phyloP scores from a whole-genome alignment of 2,888 invertebrate species.

The Clistopyga incitator region DNA sequence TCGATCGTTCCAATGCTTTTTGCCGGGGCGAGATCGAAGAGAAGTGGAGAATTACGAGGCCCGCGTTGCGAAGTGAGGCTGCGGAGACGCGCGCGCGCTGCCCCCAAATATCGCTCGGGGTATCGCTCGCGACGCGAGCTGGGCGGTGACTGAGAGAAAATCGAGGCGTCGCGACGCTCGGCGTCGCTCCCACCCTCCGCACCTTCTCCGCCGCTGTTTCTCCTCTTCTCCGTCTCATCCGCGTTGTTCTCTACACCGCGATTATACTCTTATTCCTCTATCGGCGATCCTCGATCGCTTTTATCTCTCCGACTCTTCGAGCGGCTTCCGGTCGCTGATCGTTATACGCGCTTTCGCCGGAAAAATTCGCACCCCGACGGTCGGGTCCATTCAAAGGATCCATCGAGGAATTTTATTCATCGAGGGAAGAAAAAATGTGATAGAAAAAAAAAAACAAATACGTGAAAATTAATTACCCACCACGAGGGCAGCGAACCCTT shows the following conservation, averaged over 20 bases:
- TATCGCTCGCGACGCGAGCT: slow-evolving; percentile 71
- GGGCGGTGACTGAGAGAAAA: slow-evolving; percentile 82
- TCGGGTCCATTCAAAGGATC: background rate
- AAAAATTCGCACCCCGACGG: background rate
- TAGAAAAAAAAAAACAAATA: background rate
- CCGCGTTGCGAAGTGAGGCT: slow-evolving; percentile 32
- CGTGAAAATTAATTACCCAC: background rate
- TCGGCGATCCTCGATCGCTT: background rate
- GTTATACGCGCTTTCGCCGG: background rate
- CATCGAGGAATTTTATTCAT: background rate
- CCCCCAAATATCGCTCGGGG: slow-evolving; percentile 43
- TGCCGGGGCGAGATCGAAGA: slow-evolving; percentile 17
- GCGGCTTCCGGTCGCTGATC: background rate
- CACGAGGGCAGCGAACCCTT: background rate
- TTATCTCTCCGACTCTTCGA: no score
- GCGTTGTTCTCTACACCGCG: background rate
- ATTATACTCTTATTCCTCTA: background rate
- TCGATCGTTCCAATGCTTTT: background rate
- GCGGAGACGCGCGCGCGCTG: slow-evolving; percentile 72
- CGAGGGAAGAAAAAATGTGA: background rate
- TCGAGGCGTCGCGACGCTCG: slow-evolving; percentile 78
- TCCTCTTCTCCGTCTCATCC: background rate
- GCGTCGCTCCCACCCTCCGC: slow-evolving; percentile 73
- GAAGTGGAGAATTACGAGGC: background rate
- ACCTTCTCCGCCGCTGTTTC: slow-evolving; percentile 19